Conservation (phyloP, 1,140 invertebrate species). For the Hyles vespertilio region DNA sequence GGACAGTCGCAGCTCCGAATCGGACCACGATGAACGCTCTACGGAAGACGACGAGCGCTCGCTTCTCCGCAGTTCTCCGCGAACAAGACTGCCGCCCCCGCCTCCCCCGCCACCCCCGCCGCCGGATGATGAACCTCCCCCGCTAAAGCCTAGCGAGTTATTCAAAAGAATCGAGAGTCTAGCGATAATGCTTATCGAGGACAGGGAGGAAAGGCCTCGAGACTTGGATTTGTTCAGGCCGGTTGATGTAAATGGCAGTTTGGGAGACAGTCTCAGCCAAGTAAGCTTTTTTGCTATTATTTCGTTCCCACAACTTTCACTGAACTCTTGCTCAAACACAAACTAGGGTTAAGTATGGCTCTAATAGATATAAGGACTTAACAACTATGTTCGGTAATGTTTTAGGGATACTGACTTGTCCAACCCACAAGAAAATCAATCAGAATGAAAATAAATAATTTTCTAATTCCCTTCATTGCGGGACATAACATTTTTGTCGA, state of each 20-base stretch:
- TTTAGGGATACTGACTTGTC: too few species aligned
- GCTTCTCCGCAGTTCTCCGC: constrained; percentile 58
- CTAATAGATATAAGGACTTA: too few species aligned
- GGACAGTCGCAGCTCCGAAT: constrained; percentile 66
- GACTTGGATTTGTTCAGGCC: constrained; percentile 49
- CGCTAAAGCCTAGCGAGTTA: constrained; percentile 62
- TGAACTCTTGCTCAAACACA: too few species aligned
- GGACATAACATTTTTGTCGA: too few species aligned
- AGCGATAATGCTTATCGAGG: constrained; percentile 60
- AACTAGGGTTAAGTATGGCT: too few species aligned
- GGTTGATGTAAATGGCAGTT: constrained; percentile 55
- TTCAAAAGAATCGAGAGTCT: constrained; percentile 65
- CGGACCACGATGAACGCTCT: constrained; percentile 69
- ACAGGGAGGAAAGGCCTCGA: constrained; percentile 42
- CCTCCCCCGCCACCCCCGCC: constrained; percentile 65
- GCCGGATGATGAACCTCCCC: constrained; percentile 61
- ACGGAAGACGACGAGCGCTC: constrained; percentile 73
- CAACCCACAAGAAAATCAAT: too few species aligned
- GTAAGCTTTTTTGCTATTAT: constrained; percentile 26
- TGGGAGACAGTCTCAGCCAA: constrained; percentile 66
- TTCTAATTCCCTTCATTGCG: too few species aligned
- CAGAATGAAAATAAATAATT: too few species aligned
- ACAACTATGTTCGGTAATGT: too few species aligned
- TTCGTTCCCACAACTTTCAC: too few species aligned
- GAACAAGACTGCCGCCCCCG: constrained; percentile 52